Evolutionary conservation across 2,888 invertebrate species (phyloP).

Genomic region (Netelia fuscicornis): DNA sequence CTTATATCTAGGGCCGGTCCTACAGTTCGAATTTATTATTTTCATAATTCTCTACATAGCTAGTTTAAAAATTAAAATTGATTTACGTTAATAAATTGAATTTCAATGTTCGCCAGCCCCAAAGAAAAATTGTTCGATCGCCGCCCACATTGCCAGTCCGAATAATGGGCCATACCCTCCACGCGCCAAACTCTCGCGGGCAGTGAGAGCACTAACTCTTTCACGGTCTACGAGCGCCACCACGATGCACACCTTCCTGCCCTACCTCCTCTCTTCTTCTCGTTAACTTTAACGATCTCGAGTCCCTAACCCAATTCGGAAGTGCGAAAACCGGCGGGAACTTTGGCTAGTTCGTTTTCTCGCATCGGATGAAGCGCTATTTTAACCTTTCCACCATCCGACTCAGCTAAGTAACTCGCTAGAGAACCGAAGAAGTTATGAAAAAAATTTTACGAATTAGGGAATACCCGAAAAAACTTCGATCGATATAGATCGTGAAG

Average conservation of each 20-base stretch:
- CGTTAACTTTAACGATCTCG: constrained; percentile 61
- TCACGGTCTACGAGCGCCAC: constrained; percentile 40
- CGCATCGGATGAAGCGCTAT: constrained; percentile 51
- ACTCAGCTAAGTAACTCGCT: constrained; percentile 23
- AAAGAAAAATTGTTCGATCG: constrained; percentile 29
- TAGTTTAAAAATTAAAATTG: constrained; percentile 29
- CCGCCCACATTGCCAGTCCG: constrained; percentile 1
- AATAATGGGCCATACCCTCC: constrained; percentile 15
- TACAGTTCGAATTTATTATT: too few relatives aligned
- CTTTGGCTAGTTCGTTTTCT: constrained; percentile 59
- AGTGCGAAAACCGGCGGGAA: constrained; percentile 56
- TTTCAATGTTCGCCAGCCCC: constrained; percentile 16
- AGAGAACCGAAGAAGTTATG: constrained; percentile 16
- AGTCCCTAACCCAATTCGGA: constrained; percentile 63
- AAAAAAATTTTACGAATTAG: constrained; percentile 43
- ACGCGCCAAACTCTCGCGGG: not conserved
- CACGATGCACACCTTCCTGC: constrained; percentile 36
- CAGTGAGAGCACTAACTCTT: constrained; percentile 55
- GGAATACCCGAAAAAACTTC: constrained; percentile 4
- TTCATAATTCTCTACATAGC: not conserved
- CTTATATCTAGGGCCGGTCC: too few relatives aligned
- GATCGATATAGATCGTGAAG: not conserved
- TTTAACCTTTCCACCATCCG: constrained; percentile 37
- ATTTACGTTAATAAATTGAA: constrained; percentile 44
- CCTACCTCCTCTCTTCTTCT: constrained; percentile 22